Evolutionary conservation across 2,797 vertebrate species (phyloP).

Genomic region (Brachyalestes nurse): DNA sequence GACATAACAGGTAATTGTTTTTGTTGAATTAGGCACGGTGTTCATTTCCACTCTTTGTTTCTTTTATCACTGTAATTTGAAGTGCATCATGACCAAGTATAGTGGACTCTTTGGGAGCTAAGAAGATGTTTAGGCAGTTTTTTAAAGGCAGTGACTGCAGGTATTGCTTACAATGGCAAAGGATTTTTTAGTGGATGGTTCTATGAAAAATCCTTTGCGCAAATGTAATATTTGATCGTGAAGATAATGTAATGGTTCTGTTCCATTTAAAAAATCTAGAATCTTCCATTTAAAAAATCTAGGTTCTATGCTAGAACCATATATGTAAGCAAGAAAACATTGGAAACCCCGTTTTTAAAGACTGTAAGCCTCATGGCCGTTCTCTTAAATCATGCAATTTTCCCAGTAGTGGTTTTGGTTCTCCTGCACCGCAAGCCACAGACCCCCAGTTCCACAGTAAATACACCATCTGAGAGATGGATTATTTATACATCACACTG

Average conservation of each 20-base stretch:
- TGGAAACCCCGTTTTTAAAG: background rate
- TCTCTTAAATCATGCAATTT: background rate
- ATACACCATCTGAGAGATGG: background rate
- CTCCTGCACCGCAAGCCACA: background rate
- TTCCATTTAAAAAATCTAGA: background rate
- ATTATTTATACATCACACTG: background rate
- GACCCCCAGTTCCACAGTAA: background rate
- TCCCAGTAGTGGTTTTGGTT: background rate
- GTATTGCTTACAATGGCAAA: background rate
- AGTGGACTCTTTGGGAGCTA: background rate
- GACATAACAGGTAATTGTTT: slow-evolving; percentile 21
- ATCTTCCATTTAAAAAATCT: too few relatives aligned
- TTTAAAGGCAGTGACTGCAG: background rate
- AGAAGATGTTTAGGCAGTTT: background rate
- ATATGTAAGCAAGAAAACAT: background rate
- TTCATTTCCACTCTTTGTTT: slow-evolving; percentile 22
- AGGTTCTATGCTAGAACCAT: background rate
- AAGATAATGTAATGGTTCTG: background rate
- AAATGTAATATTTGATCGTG: background rate
- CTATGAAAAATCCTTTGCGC: background rate
- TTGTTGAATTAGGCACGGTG: slow-evolving; percentile 12
- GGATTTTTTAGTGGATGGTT: background rate
- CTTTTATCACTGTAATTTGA: slow-evolving; percentile 33
- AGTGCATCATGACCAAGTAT: background rate
- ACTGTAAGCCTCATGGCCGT: background rate